Percentiles rank a stretch among this genome's conserved stretches.
These are phyloP conservation scores for Conus canariensis DNA, from an alignment of 2,888 invertebrate species.

Conservation along the genomic window DNA sequence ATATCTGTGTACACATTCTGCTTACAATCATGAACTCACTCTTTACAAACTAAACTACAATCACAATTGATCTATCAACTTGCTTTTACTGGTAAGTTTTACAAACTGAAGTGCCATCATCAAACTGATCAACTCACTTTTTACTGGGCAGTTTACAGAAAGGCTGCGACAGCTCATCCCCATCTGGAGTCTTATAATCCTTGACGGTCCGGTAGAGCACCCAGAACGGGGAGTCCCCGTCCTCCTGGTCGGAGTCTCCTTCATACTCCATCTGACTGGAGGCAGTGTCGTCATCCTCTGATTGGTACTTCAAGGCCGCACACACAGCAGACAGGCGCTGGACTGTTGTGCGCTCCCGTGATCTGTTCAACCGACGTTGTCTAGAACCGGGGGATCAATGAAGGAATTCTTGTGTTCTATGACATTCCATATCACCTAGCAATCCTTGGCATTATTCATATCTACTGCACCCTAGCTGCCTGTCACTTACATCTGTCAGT, in stretches of 20 bases:
- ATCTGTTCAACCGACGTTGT: slow-evolving; percentile 41
- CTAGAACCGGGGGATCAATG: neutral
- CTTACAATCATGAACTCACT: too few species aligned
- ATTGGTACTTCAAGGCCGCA: slow-evolving; percentile 65
- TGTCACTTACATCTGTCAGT: too few species aligned
- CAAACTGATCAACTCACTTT: slow-evolving; percentile 65
- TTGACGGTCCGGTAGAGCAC: slow-evolving; percentile 91
- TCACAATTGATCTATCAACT: too few species aligned
- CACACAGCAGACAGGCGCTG: slow-evolving; percentile 69
- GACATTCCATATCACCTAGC: too few species aligned
- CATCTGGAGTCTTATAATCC: slow-evolving; percentile 79
- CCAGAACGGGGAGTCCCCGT: slow-evolving; percentile 86
- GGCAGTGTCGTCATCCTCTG: slow-evolving; percentile 60
- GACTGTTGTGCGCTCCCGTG: slow-evolving; percentile 55
- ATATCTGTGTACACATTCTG: too few species aligned
- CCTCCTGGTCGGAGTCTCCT: slow-evolving; percentile 80
- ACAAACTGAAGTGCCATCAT: too few species aligned
- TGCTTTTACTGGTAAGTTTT: too few species aligned
- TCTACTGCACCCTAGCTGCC: too few species aligned
- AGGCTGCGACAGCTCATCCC: slow-evolving; percentile 92
- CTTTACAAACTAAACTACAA: too few species aligned
- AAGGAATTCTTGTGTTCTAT: too few species aligned
- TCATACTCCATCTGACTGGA: slow-evolving; percentile 57
- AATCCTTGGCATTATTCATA: too few species aligned
- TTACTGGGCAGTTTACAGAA: slow-evolving; percentile 94